Percentiles rank a stretch among this genome's conserved stretches.
Evolutionary conservation across 2,888 invertebrate genomes (phyloP).

Genomic region (Ametastegia equiseti): DNA sequence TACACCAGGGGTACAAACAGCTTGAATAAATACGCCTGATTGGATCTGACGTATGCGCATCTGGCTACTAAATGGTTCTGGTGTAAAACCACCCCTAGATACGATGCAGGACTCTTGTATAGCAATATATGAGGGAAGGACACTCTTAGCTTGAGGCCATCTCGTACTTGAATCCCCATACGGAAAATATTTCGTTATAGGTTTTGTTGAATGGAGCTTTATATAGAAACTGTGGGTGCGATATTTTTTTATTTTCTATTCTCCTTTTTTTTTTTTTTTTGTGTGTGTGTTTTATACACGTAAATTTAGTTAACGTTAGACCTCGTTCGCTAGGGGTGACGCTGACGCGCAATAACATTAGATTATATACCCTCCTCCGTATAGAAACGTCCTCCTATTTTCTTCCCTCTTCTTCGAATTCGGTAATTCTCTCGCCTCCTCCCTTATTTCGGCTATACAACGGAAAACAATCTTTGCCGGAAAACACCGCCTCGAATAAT

Average conservation of each 20-base stretch:
- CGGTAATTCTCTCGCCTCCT: slow-evolving; percentile 45
- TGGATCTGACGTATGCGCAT: slow-evolving; percentile 69
- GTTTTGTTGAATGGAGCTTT: not conserved
- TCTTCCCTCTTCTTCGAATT: slow-evolving; percentile 44
- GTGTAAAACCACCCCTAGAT: slow-evolving; percentile 21
- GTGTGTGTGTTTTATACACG: not conserved
- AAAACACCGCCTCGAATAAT: slow-evolving; percentile 66
- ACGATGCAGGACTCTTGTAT: slow-evolving; percentile 18
- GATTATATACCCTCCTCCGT: slow-evolving; percentile 49
- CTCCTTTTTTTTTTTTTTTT: not conserved
- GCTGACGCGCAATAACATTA: slow-evolving; percentile 57
- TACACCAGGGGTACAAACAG: slow-evolving; percentile 61
- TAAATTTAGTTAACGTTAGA: slow-evolving; percentile 55
- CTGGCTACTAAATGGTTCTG: slow-evolving; percentile 65
- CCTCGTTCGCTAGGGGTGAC: slow-evolving; percentile 42
- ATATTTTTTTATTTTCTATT: not conserved
- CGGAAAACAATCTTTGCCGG: slow-evolving; percentile 65
- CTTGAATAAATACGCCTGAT: slow-evolving; percentile 67
- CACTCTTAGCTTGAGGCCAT: not conserved
- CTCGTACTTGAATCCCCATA: not conserved
- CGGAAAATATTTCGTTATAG: not conserved
- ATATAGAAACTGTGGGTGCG: not conserved
- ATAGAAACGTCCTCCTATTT: slow-evolving; percentile 39
- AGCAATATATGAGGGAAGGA: not conserved
- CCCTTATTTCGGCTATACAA: slow-evolving; percentile 51